Percentiles rank a stretch among this genome's conserved stretches.
Conservation (phyloP, 2,113 vertebrate genomes). For the Pica pica region DNA sequence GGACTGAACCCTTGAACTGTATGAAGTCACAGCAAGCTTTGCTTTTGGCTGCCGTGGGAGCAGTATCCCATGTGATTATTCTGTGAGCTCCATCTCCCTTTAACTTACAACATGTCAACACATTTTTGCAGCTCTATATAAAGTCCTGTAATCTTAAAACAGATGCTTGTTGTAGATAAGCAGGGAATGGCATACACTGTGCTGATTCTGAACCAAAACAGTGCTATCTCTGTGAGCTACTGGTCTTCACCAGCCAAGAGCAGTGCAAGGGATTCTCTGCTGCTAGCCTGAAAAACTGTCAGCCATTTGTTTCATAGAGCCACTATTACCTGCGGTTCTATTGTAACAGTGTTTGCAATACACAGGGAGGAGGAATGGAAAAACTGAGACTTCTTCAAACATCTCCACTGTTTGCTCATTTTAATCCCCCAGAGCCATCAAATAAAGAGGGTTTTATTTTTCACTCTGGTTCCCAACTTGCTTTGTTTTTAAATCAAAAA, state of each 20-base stretch:
- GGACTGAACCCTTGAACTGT: background rate
- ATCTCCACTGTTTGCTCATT: background rate
- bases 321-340: background rate
- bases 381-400: background rate
- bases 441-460: background rate
- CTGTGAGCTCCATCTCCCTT: background rate
- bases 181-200: background rate
- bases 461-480: background rate
- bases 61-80: background rate
- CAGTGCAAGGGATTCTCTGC: background rate
- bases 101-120: background rate
- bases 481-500: background rate
- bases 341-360: background rate
- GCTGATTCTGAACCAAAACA: background rate
- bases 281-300: background rate
- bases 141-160: background rate
- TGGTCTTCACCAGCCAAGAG: background rate
- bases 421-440: background rate
- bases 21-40: background rate
- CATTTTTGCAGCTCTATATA: background rate
- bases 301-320: background rate
- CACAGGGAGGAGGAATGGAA: background rate
- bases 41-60: background rate
- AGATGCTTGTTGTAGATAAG: constrained; percentile 14
- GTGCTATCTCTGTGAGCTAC: background rate